phyloP scores from a whole-genome alignment of 2,888 invertebrate genomes.

The Chrysina gloriosa region DNA sequence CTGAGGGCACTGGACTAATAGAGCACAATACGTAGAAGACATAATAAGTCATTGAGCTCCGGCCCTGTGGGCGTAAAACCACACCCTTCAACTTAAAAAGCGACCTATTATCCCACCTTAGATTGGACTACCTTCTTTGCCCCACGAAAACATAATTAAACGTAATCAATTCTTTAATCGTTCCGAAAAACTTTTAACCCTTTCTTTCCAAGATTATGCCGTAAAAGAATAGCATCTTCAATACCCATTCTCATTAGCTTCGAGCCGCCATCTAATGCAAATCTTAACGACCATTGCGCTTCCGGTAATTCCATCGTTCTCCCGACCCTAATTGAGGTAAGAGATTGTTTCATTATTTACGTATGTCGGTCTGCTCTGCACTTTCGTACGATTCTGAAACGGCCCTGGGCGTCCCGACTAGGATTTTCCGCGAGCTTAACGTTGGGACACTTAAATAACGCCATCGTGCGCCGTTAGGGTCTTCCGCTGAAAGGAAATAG shows the following conservation, averaged over 20 bases:
- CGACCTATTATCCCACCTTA: too few species aligned
- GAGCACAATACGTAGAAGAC: too few species aligned
- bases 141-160: too few species aligned
- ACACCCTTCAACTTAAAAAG: too few species aligned
- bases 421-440: background rate
- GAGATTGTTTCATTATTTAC: slow-evolving; percentile 29
- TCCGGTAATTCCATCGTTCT: slow-evolving; percentile 4
- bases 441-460: slow-evolving; percentile 4
- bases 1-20: too few species aligned
- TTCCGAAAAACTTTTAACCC: too few species aligned
- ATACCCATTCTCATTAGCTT: background rate
- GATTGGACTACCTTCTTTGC: too few species aligned
- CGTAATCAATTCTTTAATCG: too few species aligned
- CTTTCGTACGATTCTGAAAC: too few species aligned
- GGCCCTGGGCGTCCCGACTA: background rate
- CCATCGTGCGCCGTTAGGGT: slow-evolving; percentile 23
- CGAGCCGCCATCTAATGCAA: background rate
- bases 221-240: background rate
- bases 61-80: too few species aligned
- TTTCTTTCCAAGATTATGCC: too few species aligned
- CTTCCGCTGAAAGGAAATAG: slow-evolving; percentile 27
- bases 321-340: slow-evolving; percentile 18
- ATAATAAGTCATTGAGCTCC: too few species aligned
- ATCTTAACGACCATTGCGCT: background rate
- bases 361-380: background rate